Evolutionary conservation across 2,888 invertebrate genomes (phyloP).

Genomic region (Campoletis raptor): DNA sequence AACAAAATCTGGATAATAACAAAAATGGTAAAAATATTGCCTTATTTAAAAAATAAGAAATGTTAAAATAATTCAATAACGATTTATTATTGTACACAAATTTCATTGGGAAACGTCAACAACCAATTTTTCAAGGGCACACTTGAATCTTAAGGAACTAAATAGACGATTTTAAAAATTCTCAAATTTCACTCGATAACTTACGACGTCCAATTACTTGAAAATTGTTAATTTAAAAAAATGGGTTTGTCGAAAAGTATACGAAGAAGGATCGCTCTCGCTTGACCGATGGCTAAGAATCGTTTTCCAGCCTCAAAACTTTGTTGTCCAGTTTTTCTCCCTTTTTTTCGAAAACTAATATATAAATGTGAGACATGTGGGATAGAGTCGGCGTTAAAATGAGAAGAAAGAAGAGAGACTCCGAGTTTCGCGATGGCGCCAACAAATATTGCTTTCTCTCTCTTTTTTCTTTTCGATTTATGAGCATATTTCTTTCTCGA

Average conservation of each 20-base stretch:
- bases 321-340: slow-evolving; percentile 7
- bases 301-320: slow-evolving; percentile 16
- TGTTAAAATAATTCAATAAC: background rate
- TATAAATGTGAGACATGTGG: slow-evolving; percentile 54
- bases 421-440: slow-evolving; percentile 69
- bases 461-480: slow-evolving; percentile 62
- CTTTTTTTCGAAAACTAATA: slow-evolving; percentile 25
- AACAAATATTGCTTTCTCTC: slow-evolving; percentile 46
- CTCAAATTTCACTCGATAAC: slow-evolving; percentile 23
- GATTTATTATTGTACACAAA: background rate
- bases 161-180: background rate
- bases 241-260: background rate
- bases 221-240: slow-evolving; percentile 31
- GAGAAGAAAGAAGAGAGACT: slow-evolving; percentile 40
- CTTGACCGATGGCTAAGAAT: slow-evolving; percentile 34
- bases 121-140: background rate
- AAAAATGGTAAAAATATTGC: background rate
- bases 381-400: slow-evolving; percentile 22
- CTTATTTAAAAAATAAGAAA: background rate
- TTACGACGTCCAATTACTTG: background rate
- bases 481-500: slow-evolving; percentile 56
- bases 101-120: background rate
- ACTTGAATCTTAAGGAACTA: background rate
- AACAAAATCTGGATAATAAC: background rate
- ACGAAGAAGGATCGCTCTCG: slow-evolving; percentile 3